phyloP scores from a whole-genome alignment of 2,113 vertebrate species.

The Miniopterus natalensis region DNA sequence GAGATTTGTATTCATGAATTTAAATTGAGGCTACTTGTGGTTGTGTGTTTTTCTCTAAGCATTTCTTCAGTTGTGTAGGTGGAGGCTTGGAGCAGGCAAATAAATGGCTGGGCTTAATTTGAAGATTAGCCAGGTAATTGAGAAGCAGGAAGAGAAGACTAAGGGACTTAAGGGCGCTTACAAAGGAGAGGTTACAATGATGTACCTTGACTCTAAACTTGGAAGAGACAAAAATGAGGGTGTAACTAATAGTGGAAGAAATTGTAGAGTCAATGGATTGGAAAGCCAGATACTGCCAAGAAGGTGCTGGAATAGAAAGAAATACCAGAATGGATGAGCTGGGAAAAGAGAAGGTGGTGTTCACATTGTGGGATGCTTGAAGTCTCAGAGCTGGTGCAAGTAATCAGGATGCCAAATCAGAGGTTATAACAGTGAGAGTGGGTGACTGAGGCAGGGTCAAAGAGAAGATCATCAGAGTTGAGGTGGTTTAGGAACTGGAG shows the following conservation, averaged over 20 bases:
- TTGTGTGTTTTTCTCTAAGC: background rate
- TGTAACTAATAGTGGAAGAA: background rate
- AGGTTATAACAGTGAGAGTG: background rate
- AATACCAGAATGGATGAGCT: background rate
- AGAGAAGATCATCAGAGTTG: background rate
- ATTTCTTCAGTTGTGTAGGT: slow-evolving; percentile 49
- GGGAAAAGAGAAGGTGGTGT: background rate
- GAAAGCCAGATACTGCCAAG: background rate
- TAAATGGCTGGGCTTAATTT: background rate
- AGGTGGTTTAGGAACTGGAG: background rate
- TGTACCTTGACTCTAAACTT: background rate
- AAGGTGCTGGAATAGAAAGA: background rate
- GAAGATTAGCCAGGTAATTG: background rate
- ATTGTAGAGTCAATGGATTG: background rate
- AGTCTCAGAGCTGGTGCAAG: background rate
- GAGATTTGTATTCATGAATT: background rate
- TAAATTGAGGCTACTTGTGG: slow-evolving; percentile 8
- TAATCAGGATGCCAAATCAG: background rate
- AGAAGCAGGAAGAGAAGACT: slow-evolving; percentile 26
- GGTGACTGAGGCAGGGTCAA: background rate
- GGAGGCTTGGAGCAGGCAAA: background rate
- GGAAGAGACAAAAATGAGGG: background rate
- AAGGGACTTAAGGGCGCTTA: background rate
- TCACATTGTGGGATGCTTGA: background rate
- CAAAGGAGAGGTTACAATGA: background rate